Evolutionary conservation across 2,888 invertebrate genomes (phyloP), one percentile per base, ranked within the genome.

Genomic region (Hirtodrosophila trivittata): DNA sequence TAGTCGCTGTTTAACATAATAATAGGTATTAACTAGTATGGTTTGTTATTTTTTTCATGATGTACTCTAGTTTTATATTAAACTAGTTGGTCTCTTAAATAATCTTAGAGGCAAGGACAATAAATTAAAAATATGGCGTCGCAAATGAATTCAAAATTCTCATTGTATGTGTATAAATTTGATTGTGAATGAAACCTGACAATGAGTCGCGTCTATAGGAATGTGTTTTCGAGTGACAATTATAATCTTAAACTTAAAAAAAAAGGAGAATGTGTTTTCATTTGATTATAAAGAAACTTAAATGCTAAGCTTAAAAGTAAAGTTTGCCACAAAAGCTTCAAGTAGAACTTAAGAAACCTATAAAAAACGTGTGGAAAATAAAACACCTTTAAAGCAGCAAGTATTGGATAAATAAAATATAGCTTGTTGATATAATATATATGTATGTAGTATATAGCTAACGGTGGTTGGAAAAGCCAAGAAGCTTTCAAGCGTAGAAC

Each of bases 381-480:
- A 81, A 84, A 76, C 75, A 69, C 64, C 64, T 63, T 77, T 69
- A 64, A 84, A 84, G 84, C 84, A 86, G 84, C 84, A 84, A 86
- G 83, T 84, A 80, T 75, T 69, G 51, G 42, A 56, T n/a, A 72
- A 72, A 56, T 62, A 51, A 72, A 72, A 72, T 41, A 46, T 32
- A 57, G 57, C 33, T 46, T 52, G 9, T 50, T 62, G 25, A 6
- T 33, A n/a, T n/a, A n/a, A n/a, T n/a, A n/a, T n/a, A n/a, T n/a
- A n/a, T n/a, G n/a, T n/a, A n/a, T n/a, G n/a, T n/a, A n/a, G n/a
- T n/a, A 45, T 35, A 55, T 43, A 60, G 66, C 56, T 50, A 71
- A 67, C 60, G 64, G 38, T 54, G 45, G 46, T 50, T 69, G 50
- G 66, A 73, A 62, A 77, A 78, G 78, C 70, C 63, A 75, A 67